Conservation (phyloP, 2,888 invertebrate species). For the Pterostichus madidus region DNA sequence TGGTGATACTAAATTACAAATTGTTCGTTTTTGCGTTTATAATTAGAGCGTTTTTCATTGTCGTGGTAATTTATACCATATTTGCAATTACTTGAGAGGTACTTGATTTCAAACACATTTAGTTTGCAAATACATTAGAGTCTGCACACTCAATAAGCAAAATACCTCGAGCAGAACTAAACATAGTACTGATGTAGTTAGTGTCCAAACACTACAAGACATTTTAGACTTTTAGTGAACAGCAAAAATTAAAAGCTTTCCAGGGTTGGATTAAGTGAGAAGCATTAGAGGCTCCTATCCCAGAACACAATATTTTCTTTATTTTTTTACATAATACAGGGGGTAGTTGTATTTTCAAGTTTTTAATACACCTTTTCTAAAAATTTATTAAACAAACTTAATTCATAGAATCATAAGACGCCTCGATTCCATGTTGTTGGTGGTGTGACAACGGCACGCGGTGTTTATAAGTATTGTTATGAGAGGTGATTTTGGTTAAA, state of each 20-base stretch:
- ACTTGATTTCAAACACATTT: constrained; percentile 52
- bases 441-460: not conserved
- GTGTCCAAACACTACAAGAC: constrained; percentile 40
- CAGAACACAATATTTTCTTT: too few relatives aligned
- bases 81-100: constrained; percentile 44
- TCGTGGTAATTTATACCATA: constrained; percentile 24
- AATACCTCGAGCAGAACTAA: constrained; percentile 17
- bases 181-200: constrained; percentile 23
- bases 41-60: constrained; percentile 46
- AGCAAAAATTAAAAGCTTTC: not conserved
- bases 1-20: constrained; percentile 41
- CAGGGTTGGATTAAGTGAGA: too few relatives aligned
- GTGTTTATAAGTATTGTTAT: too few relatives aligned
- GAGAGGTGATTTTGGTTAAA: too few relatives aligned
- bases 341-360: too few relatives aligned
- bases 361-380: too few relatives aligned
- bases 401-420: too few relatives aligned
- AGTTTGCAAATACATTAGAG: constrained; percentile 57
- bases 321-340: too few relatives aligned
- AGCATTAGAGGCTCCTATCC: too few relatives aligned
- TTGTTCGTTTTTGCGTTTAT: constrained; percentile 32
- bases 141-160: constrained; percentile 36
- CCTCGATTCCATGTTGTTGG: too few relatives aligned
- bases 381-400: too few relatives aligned
- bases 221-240: constrained; percentile 18